Conservation (phyloP, 2,113 vertebrate genomes). For the Ginglymostoma cirratum region DNA sequence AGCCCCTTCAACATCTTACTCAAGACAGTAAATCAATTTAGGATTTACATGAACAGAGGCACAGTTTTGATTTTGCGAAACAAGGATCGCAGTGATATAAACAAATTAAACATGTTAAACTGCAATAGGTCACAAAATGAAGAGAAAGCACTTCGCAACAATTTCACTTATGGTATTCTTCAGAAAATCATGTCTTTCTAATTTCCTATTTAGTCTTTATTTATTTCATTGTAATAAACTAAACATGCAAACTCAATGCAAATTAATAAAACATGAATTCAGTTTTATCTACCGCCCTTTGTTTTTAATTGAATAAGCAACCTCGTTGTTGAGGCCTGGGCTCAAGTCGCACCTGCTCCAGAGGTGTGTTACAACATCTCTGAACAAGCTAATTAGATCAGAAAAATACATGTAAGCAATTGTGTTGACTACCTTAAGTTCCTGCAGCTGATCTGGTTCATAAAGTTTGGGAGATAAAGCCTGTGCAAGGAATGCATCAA, state of each 20-base stretch:
- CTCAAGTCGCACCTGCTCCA: no score
- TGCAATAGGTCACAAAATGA: not conserved
- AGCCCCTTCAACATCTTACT: not conserved
- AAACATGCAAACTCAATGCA: not conserved
- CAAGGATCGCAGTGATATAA: not conserved
- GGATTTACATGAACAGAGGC: not conserved
- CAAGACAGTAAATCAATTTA: not conserved
- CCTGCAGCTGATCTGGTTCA: constrained; percentile 93
- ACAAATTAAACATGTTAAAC: not conserved
- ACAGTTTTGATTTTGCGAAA: not conserved
- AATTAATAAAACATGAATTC: not conserved
- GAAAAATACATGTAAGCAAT: no score
- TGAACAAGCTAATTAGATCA: no score
- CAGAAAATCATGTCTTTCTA: not conserved
- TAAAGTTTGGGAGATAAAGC: constrained; percentile 94
- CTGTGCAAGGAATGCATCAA: constrained; percentile 92
- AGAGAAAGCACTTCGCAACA: not conserved
- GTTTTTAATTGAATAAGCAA: not conserved
- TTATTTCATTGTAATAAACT: not conserved
- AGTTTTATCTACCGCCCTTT: not conserved
- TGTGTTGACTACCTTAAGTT: constrained; percentile 78
- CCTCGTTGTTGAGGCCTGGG: no score
- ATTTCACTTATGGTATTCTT: not conserved
- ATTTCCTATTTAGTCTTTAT: not conserved
- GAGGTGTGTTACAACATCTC: no score